Conservation (phyloP, 2,113 vertebrate genomes). For the Haplochromis vanheusdeni region DNA sequence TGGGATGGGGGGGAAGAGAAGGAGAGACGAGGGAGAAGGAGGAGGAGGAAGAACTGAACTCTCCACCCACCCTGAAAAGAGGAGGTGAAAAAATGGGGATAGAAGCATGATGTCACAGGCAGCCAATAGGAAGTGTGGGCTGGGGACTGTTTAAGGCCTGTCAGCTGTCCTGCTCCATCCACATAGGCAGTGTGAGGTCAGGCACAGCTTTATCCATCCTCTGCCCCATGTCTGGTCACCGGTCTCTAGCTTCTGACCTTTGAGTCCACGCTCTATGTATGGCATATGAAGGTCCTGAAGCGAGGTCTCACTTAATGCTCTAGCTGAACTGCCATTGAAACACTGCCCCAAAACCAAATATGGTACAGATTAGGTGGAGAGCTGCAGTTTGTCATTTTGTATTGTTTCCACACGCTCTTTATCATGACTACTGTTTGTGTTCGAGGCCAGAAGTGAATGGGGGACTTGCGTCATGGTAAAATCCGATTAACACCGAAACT, state of each 20-base stretch:
- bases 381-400: not conserved
- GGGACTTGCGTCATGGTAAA: conserved; percentile 28
- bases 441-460: not conserved
- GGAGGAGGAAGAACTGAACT: conserved; percentile 18
- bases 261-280: not conserved
- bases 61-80: conserved; percentile 54
- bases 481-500: conserved; percentile 30
- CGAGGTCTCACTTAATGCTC: not conserved
- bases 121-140: conserved; percentile 62
- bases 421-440: conserved; percentile 15
- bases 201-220: not conserved
- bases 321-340: not conserved
- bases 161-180: conserved; percentile 70
- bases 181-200: conserved; percentile 14
- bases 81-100: conserved; percentile 51
- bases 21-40: not conserved
- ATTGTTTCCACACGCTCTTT: not conserved
- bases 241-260: conserved; percentile 3
- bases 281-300: not conserved
- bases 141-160: conserved; percentile 46
- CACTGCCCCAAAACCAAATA: not conserved
- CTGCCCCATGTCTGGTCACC: not conserved
- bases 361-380: conserved; percentile 8
- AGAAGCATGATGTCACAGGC: conserved; percentile 74
- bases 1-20: not conserved